Conservation (phyloP, 2,888 invertebrate species). For the Noctua pronuba region DNA sequence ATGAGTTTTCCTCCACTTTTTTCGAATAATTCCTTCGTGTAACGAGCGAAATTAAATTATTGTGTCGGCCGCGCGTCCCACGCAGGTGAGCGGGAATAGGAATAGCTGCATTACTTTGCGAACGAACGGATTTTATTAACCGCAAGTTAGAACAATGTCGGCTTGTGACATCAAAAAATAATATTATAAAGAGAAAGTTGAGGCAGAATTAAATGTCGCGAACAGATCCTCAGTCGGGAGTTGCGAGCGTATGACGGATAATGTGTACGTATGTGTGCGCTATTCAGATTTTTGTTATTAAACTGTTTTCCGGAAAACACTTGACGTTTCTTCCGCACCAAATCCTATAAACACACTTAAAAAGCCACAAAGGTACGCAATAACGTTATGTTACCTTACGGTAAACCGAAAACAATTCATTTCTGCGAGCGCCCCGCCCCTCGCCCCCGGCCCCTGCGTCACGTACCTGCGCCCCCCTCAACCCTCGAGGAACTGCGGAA, state of each 20-base stretch:
- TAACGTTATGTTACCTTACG: conserved; percentile 84
- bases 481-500: conserved; percentile 78
- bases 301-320: conserved; percentile 62
- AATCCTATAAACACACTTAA: conserved; percentile 84
- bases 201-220: conserved; percentile 66
- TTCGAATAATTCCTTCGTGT: conserved; percentile 80
- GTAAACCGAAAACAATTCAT: conserved; percentile 87
- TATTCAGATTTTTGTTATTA: conserved; percentile 60
- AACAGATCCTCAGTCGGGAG: conserved; percentile 54
- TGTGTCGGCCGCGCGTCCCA: conserved; percentile 72
- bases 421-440: conserved; percentile 73
- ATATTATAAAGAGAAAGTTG: conserved; percentile 57
- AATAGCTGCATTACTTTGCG: conserved; percentile 67
- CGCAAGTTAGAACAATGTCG: conserved; percentile 59
- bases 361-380: conserved; percentile 85
- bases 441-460: conserved; percentile 59
- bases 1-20: conserved; percentile 82
- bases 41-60: conserved; percentile 84
- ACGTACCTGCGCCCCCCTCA: conserved; percentile 67
- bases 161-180: conserved; percentile 64
- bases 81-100: conserved; percentile 76
- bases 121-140: conserved; percentile 57
- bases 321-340: conserved; percentile 61
- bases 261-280: conserved; percentile 16
- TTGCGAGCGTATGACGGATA: conserved; percentile 46